phyloP scores from a whole-genome alignment of 1,140 invertebrate species.

The Sminthurides bifidus region DNA sequence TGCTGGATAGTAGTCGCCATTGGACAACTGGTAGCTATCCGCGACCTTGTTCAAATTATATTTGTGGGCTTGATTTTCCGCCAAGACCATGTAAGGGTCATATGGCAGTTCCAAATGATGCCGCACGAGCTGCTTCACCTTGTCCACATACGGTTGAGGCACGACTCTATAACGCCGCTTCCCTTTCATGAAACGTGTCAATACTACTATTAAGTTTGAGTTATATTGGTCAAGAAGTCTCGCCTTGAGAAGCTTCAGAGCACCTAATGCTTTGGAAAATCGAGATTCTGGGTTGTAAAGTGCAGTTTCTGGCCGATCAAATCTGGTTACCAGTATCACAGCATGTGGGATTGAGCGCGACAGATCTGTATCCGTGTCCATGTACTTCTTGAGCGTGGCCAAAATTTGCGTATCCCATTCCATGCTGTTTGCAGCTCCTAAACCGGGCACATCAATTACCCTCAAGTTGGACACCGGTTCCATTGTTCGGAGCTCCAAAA shows the following conservation, averaged over 20 bases:
- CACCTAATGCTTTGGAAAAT: conserved; percentile 14
- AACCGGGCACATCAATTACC: conserved; percentile 22
- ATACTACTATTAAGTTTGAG: conserved; percentile 20
- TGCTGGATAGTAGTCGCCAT: conserved; percentile 16
- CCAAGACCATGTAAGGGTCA: conserved; percentile 13
- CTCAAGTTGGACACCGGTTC: conserved; percentile 3
- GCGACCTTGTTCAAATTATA: conserved; percentile 7
- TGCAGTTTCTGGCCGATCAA: conserved; percentile 5
- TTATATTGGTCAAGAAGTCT: conserved; percentile 12
- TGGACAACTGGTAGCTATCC: conserved; percentile 4
- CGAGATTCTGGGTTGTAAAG: not conserved
- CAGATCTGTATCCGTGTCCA: conserved; percentile 13
- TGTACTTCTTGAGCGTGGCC: conserved; percentile 19
- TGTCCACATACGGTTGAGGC: not conserved
- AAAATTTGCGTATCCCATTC: conserved; percentile 16
- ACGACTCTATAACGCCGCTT: not conserved
- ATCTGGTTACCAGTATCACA: conserved; percentile 12
- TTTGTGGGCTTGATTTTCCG: conserved; percentile 17
- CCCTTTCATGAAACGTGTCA: conserved; percentile 21
- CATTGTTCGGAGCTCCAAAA: conserved; percentile 15
- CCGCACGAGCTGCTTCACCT: conserved; percentile 5
- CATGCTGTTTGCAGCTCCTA: conserved; percentile 6
- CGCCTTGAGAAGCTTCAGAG: conserved; percentile 12
- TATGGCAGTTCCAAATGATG: conserved; percentile 12
- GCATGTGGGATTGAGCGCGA: conserved; percentile 12